These are phyloP conservation scores for Diachrysia chrysitis DNA, from an alignment of 2,888 invertebrate genomes.

Conservation along the genomic window DNA sequence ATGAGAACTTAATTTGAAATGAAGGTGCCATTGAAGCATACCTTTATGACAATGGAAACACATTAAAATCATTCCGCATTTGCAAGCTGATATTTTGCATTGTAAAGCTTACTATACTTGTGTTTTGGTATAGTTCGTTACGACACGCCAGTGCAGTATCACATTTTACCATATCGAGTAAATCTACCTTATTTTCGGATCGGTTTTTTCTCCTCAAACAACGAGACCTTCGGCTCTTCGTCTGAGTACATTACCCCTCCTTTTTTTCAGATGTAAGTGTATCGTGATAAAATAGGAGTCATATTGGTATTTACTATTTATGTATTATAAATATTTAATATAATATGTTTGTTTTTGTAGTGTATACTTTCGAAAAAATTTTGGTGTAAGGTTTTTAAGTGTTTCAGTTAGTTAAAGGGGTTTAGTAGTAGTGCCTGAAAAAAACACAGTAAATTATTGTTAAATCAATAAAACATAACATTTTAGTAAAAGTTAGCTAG, in stretches of 20 bases:
- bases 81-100: no score
- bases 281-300: neutral
- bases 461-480: constrained; percentile 44
- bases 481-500: neutral
- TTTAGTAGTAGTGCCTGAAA: constrained; percentile 33
- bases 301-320: no score
- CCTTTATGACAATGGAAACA: no score
- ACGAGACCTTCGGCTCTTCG: constrained; percentile 1
- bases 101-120: neutral
- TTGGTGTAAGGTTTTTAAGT: constrained; percentile 11
- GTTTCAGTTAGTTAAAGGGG: neutral
- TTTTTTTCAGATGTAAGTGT: neutral
- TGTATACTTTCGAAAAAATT: neutral
- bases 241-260: constrained; percentile 1
- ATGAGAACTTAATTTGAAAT: no score
- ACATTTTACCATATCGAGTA: neutral
- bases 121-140: neutral
- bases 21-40: no score
- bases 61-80: no score
- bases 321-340: no score
- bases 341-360: no score
- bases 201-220: constrained; percentile 3
- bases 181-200: neutral
- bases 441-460: constrained; percentile 17
- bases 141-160: neutral